Evolutionary conservation across 2,888 invertebrate genomes (phyloP), one percentile per base, ranked within the genome.

Genomic region (Brenthis daphne): DNA sequence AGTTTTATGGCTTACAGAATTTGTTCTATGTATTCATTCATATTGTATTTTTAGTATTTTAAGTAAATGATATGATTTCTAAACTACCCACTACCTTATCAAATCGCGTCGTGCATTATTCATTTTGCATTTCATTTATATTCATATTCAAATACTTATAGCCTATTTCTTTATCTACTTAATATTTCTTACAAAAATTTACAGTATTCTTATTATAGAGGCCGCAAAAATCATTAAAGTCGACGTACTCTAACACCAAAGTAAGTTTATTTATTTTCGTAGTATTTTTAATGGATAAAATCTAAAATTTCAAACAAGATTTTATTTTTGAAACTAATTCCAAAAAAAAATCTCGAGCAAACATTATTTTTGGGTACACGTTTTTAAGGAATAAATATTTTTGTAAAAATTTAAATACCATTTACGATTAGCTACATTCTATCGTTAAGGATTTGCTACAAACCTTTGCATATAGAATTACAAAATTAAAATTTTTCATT

Each of bases 21-120:
- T 24, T 24, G 24, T 3, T 24, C 24, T 24, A 24, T 24, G 24
- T 24, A 24, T 24, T 24, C 24, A 51, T 14, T 51, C 5, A 51
- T 14, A n/a, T n/a, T 51, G 6, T 51, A 8, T 53, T 14, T 53
- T 16, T 16, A 68, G 14, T 47, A 55, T 58, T 55, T n/a, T 2
- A 13, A 33, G 5, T 43, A 43, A n/a, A 60, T 48, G 43, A 67
- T 63, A 63, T 63, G 63, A 63, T 1, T 54, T 55, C 56, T 69
- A 69, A 43, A 4, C 37, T 57, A 33, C 50, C 11, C 79, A 76
- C 89, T 90, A 90, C 83, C 75, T 80, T 85, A 83, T 91, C 91
- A 91, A 90, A 89, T 90, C 90, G 77, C 90, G 85, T 85, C 82
- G 90, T 91, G 90, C 88, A 83, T 80, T 80, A 70, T n/a, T 66